phyloP scores from a whole-genome alignment of 35 echinoderm and acorn worm genomes.

The Stichopus chloronotus region DNA sequence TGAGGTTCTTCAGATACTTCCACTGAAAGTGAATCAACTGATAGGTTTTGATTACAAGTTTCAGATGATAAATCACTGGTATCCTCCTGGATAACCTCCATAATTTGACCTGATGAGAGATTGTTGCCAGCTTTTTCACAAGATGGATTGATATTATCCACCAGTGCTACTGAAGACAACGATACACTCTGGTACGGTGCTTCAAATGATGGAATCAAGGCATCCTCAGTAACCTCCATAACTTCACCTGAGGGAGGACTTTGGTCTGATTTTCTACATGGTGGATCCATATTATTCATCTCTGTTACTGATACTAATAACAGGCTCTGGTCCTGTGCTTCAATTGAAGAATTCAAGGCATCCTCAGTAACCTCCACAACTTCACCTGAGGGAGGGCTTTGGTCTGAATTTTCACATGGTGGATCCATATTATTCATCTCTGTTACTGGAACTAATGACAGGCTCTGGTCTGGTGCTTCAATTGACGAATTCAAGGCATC shows the following conservation, averaged over 20 bases:
- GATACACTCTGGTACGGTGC: too few relatives aligned
- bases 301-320: neutral
- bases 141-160: too few relatives aligned
- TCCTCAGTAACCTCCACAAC: too few relatives aligned
- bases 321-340: neutral
- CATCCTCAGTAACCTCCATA: too few relatives aligned
- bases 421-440: neutral
- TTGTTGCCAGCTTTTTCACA: too few relatives aligned
- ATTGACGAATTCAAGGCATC: neutral
- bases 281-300: neutral
- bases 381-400: neutral
- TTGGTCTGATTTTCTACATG: neutral
- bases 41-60: neutral
- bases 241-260: neutral
- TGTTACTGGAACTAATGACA: neutral
- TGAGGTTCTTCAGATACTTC: neutral
- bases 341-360: too few relatives aligned
- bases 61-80: constrained; percentile 5
- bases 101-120: neutral
- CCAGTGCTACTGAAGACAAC: too few relatives aligned
- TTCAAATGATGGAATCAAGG: too few relatives aligned
- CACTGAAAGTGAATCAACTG: neutral
- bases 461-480: neutral
- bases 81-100: constrained; percentile 2
- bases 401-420: neutral